Percentiles rank a stretch among this genome's conserved stretches.
These are phyloP conservation scores for Mantis religiosa DNA, from an alignment of 2,888 invertebrate species.

Conservation along the genomic window DNA sequence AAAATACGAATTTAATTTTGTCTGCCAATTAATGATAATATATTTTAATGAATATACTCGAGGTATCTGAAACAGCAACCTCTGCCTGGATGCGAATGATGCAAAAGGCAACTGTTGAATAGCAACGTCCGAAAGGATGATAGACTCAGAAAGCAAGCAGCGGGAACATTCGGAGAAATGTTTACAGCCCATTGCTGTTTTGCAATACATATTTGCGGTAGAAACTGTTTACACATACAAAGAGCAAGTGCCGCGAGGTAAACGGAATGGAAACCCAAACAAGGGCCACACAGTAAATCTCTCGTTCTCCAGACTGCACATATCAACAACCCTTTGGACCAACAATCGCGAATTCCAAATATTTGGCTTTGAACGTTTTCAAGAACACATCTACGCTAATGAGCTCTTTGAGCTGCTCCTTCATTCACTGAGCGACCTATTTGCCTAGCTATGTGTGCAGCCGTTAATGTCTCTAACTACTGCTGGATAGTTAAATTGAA, in stretches of 20 bases:
- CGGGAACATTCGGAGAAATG: not conserved
- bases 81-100: too few species aligned
- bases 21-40: too few species aligned
- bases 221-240: not conserved
- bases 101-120: not conserved
- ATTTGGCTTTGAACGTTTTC: not conserved
- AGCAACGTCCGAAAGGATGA: not conserved
- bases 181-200: not conserved
- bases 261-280: not conserved
- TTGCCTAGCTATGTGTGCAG: too few species aligned
- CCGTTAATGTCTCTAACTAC: too few species aligned
- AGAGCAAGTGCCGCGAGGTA: not conserved
- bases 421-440: not conserved
- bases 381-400: not conserved
- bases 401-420: not conserved
- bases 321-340: not conserved
- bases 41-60: too few species aligned
- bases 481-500: too few species aligned
- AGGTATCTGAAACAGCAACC: too few species aligned
- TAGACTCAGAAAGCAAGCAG: not conserved
- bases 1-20: too few species aligned
- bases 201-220: not conserved
- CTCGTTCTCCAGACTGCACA: not conserved
- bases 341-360: not conserved
- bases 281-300: not conserved